Evolutionary conservation across 2,113 vertebrate species (phyloP).

Genomic region (Conger conger): DNA sequence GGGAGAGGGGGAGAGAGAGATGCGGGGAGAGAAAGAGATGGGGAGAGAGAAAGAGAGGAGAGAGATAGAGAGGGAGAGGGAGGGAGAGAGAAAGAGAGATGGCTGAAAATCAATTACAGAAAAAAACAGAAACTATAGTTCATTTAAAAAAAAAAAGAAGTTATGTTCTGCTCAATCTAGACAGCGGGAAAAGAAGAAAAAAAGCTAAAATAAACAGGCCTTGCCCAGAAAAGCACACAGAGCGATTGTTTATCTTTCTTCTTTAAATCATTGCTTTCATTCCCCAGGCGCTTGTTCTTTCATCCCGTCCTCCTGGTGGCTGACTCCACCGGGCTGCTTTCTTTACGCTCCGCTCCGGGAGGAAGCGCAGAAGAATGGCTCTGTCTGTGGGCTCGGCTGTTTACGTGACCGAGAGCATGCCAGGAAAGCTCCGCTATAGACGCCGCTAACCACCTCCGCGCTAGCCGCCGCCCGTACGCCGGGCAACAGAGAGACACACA

Average conservation of each 20-base stretch:
- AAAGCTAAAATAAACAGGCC: neutral
- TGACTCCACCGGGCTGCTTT: constrained; percentile 21
- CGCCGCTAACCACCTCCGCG: too few relatives aligned
- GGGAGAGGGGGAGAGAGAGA: neutral
- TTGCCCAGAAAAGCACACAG: constrained; percentile 35
- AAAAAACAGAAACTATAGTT: neutral
- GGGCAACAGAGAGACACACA: too few relatives aligned
- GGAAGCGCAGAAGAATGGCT: constrained; percentile 19
- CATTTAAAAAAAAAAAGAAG: neutral
- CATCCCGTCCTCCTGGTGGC: constrained; percentile 55
- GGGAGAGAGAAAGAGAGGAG: constrained; percentile 9
- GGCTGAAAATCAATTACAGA: neutral
- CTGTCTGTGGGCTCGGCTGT: neutral
- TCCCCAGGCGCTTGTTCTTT: constrained; percentile 40
- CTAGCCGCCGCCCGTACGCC: too few relatives aligned
- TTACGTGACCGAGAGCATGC: neutral
- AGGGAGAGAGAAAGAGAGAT: constrained; percentile 17
- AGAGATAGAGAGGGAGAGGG: neutral
- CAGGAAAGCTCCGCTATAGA: neutral
- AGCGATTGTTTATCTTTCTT: constrained; percentile 48
- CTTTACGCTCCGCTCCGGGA: constrained; percentile 45
- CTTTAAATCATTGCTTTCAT: constrained; percentile 45
- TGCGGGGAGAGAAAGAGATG: constrained; percentile 21
- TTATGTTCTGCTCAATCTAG: constrained; percentile 4
- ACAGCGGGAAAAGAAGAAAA: neutral